Evolutionary conservation across 2,797 vertebrate genomes (phyloP).

Genomic region (Coendou prehensilis): DNA sequence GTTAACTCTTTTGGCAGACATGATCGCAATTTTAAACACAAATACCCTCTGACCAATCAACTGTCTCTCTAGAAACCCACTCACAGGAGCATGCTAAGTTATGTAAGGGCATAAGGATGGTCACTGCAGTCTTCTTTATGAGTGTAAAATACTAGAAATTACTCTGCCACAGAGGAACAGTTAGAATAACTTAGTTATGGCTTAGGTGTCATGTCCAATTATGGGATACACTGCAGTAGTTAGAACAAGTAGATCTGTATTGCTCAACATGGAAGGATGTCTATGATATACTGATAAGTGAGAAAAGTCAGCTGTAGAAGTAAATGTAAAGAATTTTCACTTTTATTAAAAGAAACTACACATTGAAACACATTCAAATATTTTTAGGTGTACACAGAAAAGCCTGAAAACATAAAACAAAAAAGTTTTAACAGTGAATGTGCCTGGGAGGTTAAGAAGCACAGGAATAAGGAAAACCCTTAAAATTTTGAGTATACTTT

Average conservation of each 20-base stretch:
- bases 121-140: neutral
- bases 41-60: neutral
- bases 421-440: conserved; percentile 31
- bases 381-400: neutral
- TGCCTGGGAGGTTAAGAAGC: neutral
- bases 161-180: neutral
- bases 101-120: neutral
- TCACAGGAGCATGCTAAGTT: neutral
- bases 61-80: neutral
- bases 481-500: neutral
- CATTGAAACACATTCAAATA: conserved; percentile 36
- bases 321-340: conserved; percentile 21
- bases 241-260: neutral
- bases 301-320: neutral
- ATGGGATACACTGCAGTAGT: neutral
- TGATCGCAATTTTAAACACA: conserved; percentile 48
- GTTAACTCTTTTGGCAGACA: neutral
- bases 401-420: neutral
- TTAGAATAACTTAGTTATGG: neutral
- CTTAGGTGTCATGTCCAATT: neutral
- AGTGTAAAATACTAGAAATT: neutral
- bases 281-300: neutral
- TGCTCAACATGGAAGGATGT: neutral
- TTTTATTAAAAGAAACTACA: conserved; percentile 1
- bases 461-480: neutral